Evolutionary conservation across 2,888 invertebrate genomes (phyloP).

Genomic region (Bhutanitis thaidina): DNA sequence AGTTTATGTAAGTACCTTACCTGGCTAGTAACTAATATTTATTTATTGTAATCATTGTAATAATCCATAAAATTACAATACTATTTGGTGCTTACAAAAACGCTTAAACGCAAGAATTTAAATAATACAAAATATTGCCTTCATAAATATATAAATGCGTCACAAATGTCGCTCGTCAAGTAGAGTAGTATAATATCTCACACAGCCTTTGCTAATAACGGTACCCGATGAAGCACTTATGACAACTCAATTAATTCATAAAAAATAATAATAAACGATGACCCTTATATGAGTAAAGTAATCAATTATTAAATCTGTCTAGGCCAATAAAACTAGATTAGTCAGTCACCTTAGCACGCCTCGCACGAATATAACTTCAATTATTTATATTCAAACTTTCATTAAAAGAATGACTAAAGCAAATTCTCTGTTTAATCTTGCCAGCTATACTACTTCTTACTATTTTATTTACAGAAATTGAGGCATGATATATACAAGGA

Average conservation of each 20-base stretch:
- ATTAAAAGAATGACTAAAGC: constrained; percentile 12
- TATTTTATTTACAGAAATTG: background rate
- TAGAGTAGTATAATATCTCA: background rate
- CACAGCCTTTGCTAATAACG: constrained; percentile 5
- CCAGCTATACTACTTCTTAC: background rate
- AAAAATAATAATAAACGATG: background rate
- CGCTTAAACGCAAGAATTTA: constrained; percentile 1
- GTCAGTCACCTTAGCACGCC: constrained; percentile 22
- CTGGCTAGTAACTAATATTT: background rate
- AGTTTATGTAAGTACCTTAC: background rate
- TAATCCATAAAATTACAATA: background rate
- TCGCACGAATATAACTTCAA: constrained; percentile 19
- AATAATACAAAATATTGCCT: background rate
- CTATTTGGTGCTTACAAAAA: constrained; percentile 10
- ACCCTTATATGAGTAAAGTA: background rate
- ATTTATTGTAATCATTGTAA: no score
- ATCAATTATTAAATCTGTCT: background rate
- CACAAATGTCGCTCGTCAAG: background rate
- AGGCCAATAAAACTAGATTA: constrained; percentile 12
- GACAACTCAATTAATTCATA: background rate
- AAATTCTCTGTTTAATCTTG: constrained; percentile 17
- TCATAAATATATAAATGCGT: background rate
- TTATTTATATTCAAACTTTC: constrained; percentile 11
- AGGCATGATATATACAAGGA: constrained; percentile 17
- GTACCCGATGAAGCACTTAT: constrained; percentile 1